Percentiles rank a stretch among this genome's conserved stretches.
phyloP scores from a whole-genome alignment of 2,113 vertebrate species.

The Cercopithecus mona region DNA sequence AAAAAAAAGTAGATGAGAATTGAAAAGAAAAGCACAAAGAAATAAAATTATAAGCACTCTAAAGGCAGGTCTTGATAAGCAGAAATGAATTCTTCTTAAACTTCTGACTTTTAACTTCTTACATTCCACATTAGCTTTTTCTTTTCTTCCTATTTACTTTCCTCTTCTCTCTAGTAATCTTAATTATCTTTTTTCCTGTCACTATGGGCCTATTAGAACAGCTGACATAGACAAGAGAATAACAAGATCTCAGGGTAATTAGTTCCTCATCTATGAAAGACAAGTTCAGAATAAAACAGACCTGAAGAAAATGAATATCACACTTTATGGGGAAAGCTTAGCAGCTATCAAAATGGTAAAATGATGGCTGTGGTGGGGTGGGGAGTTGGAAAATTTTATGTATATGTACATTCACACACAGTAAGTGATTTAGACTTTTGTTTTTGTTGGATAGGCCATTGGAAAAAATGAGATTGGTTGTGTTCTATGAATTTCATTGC shows the following conservation, averaged over 20 bases:
- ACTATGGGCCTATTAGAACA: not conserved
- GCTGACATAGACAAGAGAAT: constrained; percentile 14
- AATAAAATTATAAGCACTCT: not conserved
- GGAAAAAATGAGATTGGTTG: not conserved
- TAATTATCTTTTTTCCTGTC: constrained; percentile 1
- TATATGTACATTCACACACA: not conserved
- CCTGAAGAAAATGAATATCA: not conserved
- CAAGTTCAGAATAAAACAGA: constrained; percentile 28
- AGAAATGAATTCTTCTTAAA: not conserved
- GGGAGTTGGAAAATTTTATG: not conserved
- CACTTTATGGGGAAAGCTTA: not conserved
- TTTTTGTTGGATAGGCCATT: not conserved
- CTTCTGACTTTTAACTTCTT: not conserved
- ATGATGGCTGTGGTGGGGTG: not conserved
- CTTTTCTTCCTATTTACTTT: constrained; percentile 3
- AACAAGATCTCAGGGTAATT: constrained; percentile 51
- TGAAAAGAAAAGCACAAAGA: not conserved
- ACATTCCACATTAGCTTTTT: not conserved
- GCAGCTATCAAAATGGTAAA: not conserved
- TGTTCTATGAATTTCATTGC: constrained; percentile 39
- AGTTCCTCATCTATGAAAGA: constrained; percentile 38
- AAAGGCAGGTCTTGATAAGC: not conserved
- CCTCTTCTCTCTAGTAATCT: not conserved
- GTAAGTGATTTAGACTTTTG: not conserved
- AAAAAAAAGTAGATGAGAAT: not conserved